These are phyloP conservation scores for Rana temporaria DNA, from an alignment of 2,113 vertebrate genomes.

Conservation along the genomic window DNA sequence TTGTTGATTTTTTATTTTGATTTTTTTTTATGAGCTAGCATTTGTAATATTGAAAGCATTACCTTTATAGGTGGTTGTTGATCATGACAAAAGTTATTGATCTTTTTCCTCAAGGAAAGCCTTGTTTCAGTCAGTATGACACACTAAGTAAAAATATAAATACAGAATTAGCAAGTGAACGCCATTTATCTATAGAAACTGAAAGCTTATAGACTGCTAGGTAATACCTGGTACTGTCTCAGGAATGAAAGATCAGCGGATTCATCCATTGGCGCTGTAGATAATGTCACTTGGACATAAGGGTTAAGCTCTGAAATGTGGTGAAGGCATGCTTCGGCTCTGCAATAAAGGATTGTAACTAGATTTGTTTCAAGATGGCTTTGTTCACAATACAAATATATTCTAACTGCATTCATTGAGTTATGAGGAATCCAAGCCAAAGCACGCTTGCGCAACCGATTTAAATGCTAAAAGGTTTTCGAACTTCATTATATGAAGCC, in stretches of 20 bases:
- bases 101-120: slow-evolving; percentile 84
- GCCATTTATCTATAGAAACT: too few relatives aligned
- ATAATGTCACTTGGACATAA: slow-evolving; percentile 88
- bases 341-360: slow-evolving; percentile 62
- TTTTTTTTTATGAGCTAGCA: too few relatives aligned
- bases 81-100: slow-evolving; percentile 90
- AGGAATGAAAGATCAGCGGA: slow-evolving; percentile 89
- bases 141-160: slow-evolving; percentile 80
- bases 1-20: too few relatives aligned
- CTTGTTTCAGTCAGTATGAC: slow-evolving; percentile 89
- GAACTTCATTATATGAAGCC: too few relatives aligned
- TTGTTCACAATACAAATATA: too few relatives aligned
- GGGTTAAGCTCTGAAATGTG: slow-evolving; percentile 92
- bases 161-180: background rate
- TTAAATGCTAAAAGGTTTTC: too few relatives aligned
- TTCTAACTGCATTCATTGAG: too few relatives aligned
- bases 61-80: slow-evolving; percentile 92
- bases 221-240: slow-evolving; percentile 82
- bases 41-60: slow-evolving; percentile 32
- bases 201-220: background rate
- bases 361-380: too few relatives aligned
- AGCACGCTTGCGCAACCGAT: too few relatives aligned
- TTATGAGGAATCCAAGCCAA: too few relatives aligned
- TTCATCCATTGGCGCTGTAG: slow-evolving; percentile 78
- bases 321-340: slow-evolving; percentile 86